Evolutionary conservation across 2,888 invertebrate species (phyloP).

Genomic region (Odontomyia ornata): DNA sequence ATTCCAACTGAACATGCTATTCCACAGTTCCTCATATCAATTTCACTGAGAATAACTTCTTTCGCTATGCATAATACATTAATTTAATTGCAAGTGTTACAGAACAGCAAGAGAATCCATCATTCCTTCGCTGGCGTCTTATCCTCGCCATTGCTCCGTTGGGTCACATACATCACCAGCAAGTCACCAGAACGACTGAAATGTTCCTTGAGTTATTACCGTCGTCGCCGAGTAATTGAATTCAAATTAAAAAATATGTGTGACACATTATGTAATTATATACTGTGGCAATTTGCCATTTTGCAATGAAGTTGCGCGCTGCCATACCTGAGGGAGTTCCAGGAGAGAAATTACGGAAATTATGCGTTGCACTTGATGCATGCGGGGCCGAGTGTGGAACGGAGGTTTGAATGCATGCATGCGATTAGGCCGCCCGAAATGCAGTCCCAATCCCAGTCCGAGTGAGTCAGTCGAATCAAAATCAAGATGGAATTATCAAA

Average conservation of each 20-base stretch:
- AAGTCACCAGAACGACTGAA: not conserved
- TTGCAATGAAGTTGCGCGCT: not conserved
- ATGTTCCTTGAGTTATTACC: conserved; percentile 29
- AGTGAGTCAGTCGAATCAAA: conserved; percentile 32
- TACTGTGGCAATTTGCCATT: not conserved
- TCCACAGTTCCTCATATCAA: too few relatives aligned
- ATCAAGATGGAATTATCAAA: conserved; percentile 26
- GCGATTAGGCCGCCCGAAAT: not conserved
- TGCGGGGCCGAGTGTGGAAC: not conserved
- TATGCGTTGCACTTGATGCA: conserved; percentile 5
- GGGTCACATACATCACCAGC: conserved; percentile 36
- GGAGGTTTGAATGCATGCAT: not conserved
- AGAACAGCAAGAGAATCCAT: too few relatives aligned
- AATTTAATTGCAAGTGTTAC: too few relatives aligned
- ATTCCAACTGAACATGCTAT: too few relatives aligned
- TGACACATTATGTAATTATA: conserved; percentile 37
- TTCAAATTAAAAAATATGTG: conserved; percentile 43
- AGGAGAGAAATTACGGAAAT: not conserved
- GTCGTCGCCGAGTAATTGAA: conserved; percentile 23
- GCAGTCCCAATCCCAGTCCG: not conserved
- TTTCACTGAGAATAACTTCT: too few relatives aligned
- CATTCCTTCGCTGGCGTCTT: too few relatives aligned
- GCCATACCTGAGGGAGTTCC: conserved; percentile 21
- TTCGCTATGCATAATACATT: too few relatives aligned
- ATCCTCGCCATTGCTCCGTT: conserved; percentile 14